A percentile compares a stretch with the other conserved stretches of the same genome.
Evolutionary conservation across 1,140 invertebrate species (phyloP).

Genomic region (Bombus confusus): DNA sequence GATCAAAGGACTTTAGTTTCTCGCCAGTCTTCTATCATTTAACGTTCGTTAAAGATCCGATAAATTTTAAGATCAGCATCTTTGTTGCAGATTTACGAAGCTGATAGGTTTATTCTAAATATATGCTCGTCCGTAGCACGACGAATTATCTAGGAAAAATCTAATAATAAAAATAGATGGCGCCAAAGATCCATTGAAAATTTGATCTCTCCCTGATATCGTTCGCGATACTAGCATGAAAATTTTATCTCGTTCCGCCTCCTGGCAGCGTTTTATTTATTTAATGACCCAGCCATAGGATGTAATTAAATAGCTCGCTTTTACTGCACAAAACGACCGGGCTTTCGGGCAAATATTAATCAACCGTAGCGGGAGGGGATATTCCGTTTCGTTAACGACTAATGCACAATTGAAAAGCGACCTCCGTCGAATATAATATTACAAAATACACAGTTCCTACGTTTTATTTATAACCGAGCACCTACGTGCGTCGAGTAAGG

Average conservation of each 20-base stretch:
- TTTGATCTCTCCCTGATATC: slow-evolving; percentile 8
- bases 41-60: too few relatives aligned
- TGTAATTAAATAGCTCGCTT: slow-evolving; percentile 53
- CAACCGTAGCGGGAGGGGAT: slow-evolving; percentile 6
- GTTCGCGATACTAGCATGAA: neutral
- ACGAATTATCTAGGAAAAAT: neutral
- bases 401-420: slow-evolving; percentile 43
- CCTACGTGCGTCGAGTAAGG: neutral
- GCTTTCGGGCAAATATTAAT: slow-evolving; percentile 49
- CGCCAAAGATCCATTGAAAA: slow-evolving; percentile 25
- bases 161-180: neutral
- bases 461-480: slow-evolving; percentile 46
- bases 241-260: slow-evolving; percentile 32
- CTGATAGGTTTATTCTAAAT: neutral
- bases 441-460: slow-evolving; percentile 5
- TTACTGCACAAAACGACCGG: slow-evolving; percentile 21
- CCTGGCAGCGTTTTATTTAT: slow-evolving; percentile 38
- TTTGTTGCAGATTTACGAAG: neutral
- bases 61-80: too few relatives aligned
- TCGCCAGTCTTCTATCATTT: rapidly evolving
- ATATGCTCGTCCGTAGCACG: neutral
- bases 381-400: slow-evolving; percentile 35
- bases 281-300: slow-evolving; percentile 39
- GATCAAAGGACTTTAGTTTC: rapidly evolving
- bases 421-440: slow-evolving; percentile 35